Evolutionary conservation across 1,140 invertebrate species (phyloP).

Genomic region (Medauroidea extradentata): DNA sequence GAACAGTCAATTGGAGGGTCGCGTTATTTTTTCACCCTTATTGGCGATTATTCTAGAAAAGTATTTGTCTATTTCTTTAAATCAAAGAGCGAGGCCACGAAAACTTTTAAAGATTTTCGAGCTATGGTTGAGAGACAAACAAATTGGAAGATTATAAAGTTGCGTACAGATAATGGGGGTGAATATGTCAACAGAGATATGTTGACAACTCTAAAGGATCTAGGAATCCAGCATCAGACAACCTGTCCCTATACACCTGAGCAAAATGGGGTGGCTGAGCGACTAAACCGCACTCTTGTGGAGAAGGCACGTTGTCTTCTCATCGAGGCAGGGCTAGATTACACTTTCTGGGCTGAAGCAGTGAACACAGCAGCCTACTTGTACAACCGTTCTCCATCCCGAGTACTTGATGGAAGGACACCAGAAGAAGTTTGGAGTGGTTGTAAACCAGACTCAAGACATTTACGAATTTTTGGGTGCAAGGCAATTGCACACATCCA

Average conservation of each 20-base stretch:
- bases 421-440: conserved; percentile 29
- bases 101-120: too few species aligned
- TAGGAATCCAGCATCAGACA: background rate
- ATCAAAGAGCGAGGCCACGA: too few species aligned
- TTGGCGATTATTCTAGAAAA: too few species aligned
- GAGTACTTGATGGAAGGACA: conserved; percentile 20
- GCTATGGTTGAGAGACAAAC: too few species aligned
- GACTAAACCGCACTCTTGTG: conserved; percentile 36
- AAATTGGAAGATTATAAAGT: too few species aligned
- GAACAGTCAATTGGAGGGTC: too few species aligned
- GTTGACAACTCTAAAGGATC: background rate
- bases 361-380: conserved; percentile 27
- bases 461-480: conserved; percentile 31
- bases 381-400: conserved; percentile 31
- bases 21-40: too few species aligned
- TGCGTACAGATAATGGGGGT: too few species aligned
- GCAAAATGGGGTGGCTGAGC: conserved; percentile 37
- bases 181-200: too few species aligned
- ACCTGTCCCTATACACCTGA: conserved; percentile 30
- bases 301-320: conserved; percentile 30
- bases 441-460: conserved; percentile 20
- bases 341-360: conserved; percentile 35
- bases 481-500: background rate
- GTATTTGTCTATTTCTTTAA: too few species aligned
- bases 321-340: conserved; percentile 25